Base-by-base conservation (phyloP, 1,140 invertebrate genomes). In the Micrasema longulum region DNA sequence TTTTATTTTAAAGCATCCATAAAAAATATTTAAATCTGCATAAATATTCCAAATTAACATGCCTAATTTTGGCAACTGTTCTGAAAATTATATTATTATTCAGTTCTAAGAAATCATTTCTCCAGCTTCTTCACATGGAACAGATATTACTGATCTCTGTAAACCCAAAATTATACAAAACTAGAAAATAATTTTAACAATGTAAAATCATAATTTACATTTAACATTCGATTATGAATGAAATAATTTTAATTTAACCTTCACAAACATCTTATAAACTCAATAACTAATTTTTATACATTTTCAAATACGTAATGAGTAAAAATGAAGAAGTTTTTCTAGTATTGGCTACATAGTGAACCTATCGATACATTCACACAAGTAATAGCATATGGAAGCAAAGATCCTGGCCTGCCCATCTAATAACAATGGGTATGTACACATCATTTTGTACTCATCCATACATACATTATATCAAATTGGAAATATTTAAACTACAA, bases 201-300 rank as follows among this genome's bases (percentile, higher is more conserved):
- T 60, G 55, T 60, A 60, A 60, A 60, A 60, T 41, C 35, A 22
- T 48, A 31, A 36, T 55, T 55, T 55, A 55, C 52, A 38, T 38
- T 60, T 41, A 38, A 60, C 36, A 60, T 26, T 26, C 26, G 9
- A 53, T 53, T 53, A 22, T 26, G 22, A 53, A 53, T 60, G 38
- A 38, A 38, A 60, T 1, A 38, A 60, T 41, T 41, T 31, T 31
- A 31, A 31, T 20, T 60, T 60, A 60, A 60, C 55, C 55, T 38
- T 60, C 55, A 22, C 20, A 60, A 60, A 31, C 26, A 41, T 41
- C 55, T 35, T 60, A 60, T 16, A 60, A 60, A 60, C 53, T 60
- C 16, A 60, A 43, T 41, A 60, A 60, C 31, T 60, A 18, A 60
- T 38, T 55, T 60, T 60, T 60, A 60, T 16, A 41, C 12, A 16